Conservation (phyloP, 2,797 vertebrate genomes). For the Sphenodon punctatus region DNA sequence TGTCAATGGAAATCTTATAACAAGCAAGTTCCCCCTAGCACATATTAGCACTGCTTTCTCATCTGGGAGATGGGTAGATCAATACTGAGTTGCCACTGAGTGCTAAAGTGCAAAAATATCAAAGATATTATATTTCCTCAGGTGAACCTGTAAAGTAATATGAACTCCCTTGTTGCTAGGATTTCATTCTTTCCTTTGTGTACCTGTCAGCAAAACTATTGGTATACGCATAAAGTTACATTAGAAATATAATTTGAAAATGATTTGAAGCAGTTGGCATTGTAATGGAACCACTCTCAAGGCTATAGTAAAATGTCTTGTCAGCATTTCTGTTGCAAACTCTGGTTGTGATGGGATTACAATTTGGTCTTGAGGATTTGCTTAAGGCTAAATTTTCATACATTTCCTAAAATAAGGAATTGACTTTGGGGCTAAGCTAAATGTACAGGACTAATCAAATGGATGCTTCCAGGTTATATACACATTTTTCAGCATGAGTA, state of each 20-base stretch:
- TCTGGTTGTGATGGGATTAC: background rate
- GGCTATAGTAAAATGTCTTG: background rate
- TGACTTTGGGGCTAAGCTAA: background rate
- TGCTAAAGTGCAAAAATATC: background rate
- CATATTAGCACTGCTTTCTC: background rate
- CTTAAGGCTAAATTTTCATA: background rate
- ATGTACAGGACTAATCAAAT: background rate
- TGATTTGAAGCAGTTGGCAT: background rate
- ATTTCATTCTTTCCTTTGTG: background rate
- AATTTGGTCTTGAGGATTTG: background rate
- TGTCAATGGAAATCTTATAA: background rate
- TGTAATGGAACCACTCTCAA: background rate
- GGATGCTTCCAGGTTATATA: background rate
- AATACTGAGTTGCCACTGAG: background rate
- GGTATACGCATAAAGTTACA: background rate
- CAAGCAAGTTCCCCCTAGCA: background rate
- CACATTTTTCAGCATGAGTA: background rate
- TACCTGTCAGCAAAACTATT: background rate
- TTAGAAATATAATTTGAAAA: background rate
- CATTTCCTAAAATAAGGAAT: background rate
- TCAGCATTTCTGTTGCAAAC: background rate
- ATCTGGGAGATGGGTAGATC: background rate
- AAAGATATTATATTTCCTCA: background rate
- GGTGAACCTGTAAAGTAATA: background rate
- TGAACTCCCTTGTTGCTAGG: background rate